Base-by-base conservation (phyloP, 2,113 vertebrate genomes). In the Morphnarchus princeps region DNA sequence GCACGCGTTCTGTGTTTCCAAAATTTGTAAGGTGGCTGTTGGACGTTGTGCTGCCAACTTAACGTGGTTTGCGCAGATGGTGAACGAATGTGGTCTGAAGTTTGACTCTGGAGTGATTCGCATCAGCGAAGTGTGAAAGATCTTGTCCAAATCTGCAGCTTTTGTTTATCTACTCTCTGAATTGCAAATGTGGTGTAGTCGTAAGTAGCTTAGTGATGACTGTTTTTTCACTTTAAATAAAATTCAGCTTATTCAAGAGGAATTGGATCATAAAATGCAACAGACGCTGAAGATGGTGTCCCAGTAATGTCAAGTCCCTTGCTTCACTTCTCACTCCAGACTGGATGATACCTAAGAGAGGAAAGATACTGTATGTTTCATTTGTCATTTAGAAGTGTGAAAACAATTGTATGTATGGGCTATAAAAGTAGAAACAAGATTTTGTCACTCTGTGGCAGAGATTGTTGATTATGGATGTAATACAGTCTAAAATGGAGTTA, bases 31-130 rank as follows among this genome's bases (percentile, higher is more conserved):
- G 4, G 79, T 24, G 91, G 72, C 89, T 73, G 7, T 67, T 74
- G 82, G 95, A 66, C 63, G 14, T 2, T 0, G 65, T 13, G 65
- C 80, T 91, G 87, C 87, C 93, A 89, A n/a, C 40, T 42, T 28
- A 45, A 6, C 71, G 16, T 21, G 82, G 42, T 57, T 87, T 47
- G 16, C 12, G 4, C 93, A 97, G 96, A 90, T 96, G 93, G 90
- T 78, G 95, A 57, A 42, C 11, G 40, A 90, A 57, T 71, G 87
- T 28, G 82, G 87, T 90, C 86, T 94, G 62, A 92, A 96, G 92
- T 93, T 94, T 95, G 83, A 94, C 82, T 90, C 82, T 69, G 94
- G 87, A 97, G 82, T 61, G 79, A 85, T 90, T 96, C 88, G 76
- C 71, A 82, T 88, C 87, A 78, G 81, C 6, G 58, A 88, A 76